phyloP scores from a whole-genome alignment of 23 tunicate genomes.

The Clavelina lepadiformis region DNA sequence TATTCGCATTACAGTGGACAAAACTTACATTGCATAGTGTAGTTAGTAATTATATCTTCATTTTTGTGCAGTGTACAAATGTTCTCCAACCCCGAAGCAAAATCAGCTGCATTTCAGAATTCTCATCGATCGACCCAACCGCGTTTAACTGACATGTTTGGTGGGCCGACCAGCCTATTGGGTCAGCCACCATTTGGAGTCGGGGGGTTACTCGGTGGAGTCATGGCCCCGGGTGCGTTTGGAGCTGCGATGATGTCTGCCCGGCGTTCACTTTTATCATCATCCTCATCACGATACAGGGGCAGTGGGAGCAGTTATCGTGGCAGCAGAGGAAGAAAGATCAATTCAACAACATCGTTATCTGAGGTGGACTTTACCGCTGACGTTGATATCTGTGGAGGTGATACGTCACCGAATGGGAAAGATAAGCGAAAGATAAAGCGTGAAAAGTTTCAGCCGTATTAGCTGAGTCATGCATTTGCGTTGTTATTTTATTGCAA shows the following conservation, averaged over 20 bases:
- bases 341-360: too few relatives aligned
- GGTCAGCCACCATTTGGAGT: conserved; percentile 24
- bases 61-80: conserved; percentile 30
- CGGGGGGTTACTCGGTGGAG: conserved; percentile 25
- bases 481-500: too few relatives aligned
- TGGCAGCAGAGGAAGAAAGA: not conserved
- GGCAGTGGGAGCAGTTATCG: conserved; percentile 10
- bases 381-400: conserved; percentile 29
- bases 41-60: too few relatives aligned
- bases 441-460: conserved; percentile 85
- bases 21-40: too few relatives aligned
- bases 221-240: conserved; percentile 26
- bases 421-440: conserved; percentile 78
- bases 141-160: conserved; percentile 4
- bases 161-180: conserved; percentile 23
- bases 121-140: not conserved
- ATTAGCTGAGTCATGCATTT: too few relatives aligned
- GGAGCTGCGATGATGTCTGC: conserved; percentile 36
- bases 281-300: conserved; percentile 2
- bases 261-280: conserved; percentile 16
- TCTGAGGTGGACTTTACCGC: conserved; percentile 35
- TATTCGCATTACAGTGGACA: too few relatives aligned
- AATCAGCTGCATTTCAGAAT: not conserved
- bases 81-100: conserved; percentile 17
- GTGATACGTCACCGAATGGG: conserved; percentile 81